phyloP scores from a whole-genome alignment of 2,113 vertebrate genomes.

The Acrocephalus arundinaceus region DNA sequence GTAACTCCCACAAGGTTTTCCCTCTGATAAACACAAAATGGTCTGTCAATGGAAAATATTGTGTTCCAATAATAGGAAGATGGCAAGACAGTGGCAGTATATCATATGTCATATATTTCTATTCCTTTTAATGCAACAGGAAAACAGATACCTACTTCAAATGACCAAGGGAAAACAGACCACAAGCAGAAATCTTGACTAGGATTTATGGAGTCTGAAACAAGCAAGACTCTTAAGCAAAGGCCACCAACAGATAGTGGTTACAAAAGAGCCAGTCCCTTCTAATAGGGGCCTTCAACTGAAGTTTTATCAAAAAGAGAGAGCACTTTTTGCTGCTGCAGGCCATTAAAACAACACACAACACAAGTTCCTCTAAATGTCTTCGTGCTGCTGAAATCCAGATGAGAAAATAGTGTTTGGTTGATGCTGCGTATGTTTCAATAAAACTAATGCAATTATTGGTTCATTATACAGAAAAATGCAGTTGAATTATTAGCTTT shows the following conservation, averaged over 20 bases:
- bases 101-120: neutral
- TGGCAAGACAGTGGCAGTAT: neutral
- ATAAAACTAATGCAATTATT: neutral
- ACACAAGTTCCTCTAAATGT: neutral
- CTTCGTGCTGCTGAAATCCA: neutral
- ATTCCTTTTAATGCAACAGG: neutral
- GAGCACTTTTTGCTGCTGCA: neutral
- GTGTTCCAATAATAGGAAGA: neutral
- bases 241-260: neutral
- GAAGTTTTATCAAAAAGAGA: neutral
- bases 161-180: neutral
- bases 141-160: neutral
- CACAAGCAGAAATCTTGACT: neutral
- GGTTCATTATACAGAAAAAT: neutral
- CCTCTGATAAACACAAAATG: neutral
- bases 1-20: neutral
- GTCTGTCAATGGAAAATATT: neutral
- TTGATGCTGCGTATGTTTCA: neutral
- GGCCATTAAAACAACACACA: neutral
- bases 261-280: neutral
- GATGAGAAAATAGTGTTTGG: neutral
- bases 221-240: neutral
- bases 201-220: neutral
- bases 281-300: neutral
- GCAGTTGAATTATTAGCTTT: conserved; percentile 20